Conservation (phyloP, 1,140 invertebrate species). For the Mycetomoellerius zeteki region DNA sequence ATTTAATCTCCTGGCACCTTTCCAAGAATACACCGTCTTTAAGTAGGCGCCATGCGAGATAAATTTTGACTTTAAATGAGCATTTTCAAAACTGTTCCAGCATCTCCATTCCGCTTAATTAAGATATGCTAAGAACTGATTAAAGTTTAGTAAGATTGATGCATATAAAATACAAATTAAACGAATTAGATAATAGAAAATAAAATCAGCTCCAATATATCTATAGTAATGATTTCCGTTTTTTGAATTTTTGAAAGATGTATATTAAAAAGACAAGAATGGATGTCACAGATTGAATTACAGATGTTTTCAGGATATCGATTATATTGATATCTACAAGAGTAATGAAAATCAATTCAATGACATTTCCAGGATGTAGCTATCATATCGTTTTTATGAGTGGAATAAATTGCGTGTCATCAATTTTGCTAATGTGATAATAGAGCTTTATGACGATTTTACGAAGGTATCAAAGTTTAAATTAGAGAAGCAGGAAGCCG, state of each 20-base stretch:
- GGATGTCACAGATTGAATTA: not conserved
- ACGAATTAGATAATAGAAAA: constrained; percentile 2
- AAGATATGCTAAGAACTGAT: not conserved
- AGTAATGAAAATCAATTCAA: not conserved
- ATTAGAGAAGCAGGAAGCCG: not conserved
- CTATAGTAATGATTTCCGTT: not conserved
- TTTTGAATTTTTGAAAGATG: constrained; percentile 5
- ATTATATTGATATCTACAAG: not conserved
- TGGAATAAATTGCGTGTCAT: not conserved
- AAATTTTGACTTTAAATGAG: constrained; percentile 23
- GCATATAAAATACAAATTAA: not conserved
- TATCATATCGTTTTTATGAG: not conserved
- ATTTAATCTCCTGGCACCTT: constrained; percentile 56
- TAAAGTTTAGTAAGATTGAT: not conserved
- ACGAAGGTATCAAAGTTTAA: not conserved
- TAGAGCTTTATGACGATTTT: not conserved
- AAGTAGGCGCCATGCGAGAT: constrained; percentile 2
- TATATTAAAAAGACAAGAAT: not conserved
- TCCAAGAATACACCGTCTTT: constrained; percentile 29
- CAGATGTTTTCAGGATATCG: not conserved
- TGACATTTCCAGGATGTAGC: not conserved
- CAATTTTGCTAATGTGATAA: not conserved
- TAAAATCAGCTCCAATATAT: constrained; percentile 12
- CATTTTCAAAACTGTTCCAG: constrained; percentile 13
- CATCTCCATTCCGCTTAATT: not conserved